A percentile compares a stretch with the other conserved stretches of the same genome.
These are phyloP conservation scores for Staurois parvus DNA, from an alignment of 2,797 vertebrate species.

Conservation along the genomic window DNA sequence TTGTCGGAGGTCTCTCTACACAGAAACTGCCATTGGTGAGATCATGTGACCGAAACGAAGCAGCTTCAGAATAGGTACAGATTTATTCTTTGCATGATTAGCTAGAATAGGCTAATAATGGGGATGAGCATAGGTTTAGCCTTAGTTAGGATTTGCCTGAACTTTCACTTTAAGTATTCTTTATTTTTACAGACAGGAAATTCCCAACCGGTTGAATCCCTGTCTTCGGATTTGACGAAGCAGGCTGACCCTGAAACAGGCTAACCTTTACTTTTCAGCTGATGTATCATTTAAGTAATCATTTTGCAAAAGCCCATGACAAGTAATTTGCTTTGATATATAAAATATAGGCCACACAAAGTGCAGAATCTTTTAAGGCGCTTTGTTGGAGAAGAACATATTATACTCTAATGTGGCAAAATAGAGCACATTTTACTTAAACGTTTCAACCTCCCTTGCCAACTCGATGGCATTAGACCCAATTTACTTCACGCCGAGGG, in stretches of 20 bases:
- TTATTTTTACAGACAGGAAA: not conserved
- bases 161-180: too few relatives aligned
- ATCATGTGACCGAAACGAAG: too few relatives aligned
- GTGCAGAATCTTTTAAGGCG: not conserved
- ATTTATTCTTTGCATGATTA: too few relatives aligned
- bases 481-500: constrained; percentile 72
- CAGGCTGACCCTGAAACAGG: not conserved
- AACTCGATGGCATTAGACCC: constrained; percentile 72
- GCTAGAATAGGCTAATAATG: too few relatives aligned
- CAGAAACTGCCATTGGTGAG: too few relatives aligned
- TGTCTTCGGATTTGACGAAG: not conserved
- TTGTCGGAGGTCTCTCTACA: too few relatives aligned
- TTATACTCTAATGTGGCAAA: not conserved
- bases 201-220: not conserved
- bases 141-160: too few relatives aligned
- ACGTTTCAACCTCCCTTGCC: constrained; percentile 69
- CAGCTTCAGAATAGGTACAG: too few relatives aligned
- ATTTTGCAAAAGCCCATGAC: not conserved
- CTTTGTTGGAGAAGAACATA: not conserved
- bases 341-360: not conserved
- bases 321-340: not conserved
- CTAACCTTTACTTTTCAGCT: not conserved
- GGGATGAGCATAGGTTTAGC: too few relatives aligned
- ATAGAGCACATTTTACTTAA: constrained; percentile 74
- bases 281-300: not conserved